Evolutionary conservation across 1,140 invertebrate species (phyloP), one percentile per base, ranked within the genome.

Genomic region (Oryzaephilus surinamensis): DNA sequence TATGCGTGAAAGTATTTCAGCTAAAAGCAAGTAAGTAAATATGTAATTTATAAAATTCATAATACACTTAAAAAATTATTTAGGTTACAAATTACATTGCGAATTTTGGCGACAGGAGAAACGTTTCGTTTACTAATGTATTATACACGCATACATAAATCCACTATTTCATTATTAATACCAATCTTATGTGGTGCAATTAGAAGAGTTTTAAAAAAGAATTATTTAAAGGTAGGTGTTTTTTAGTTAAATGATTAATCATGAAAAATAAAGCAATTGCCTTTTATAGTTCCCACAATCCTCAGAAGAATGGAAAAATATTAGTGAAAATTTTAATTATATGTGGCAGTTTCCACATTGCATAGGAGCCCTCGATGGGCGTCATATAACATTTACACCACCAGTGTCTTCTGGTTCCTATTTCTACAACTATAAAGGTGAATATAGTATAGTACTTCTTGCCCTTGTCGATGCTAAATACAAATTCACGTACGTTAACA

Each of bases 301-400:
- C 8, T 36, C 7, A 32, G 14, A 17, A 10, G 43, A 13, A 31
- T 58, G 53, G 49, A 20, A 33, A 36, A 28, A 31, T 23, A 57
- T 59, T 40, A 38, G 45, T 26, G 30, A 47, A 20, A 47, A 46
- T 14, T 62, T 54, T 50, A 10, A 45, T 21, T 26, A 28, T 16
- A 15, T 46, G 14, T 64, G 58, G 54, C 43, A 62, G 21, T 63
- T 67, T 43, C 64, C 63, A 24, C 51, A 64, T 47, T 66, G 63
- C 37, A 28, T 62, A 16, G 64, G 64, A n/a, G 57, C 58, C n/a
- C 46, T 69, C 11, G 65, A 67, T 51, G 62, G 63, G n/a, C 64
- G 62, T 34, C 63, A 67, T 37, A 48, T 66, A n/a, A 27, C 33
- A 18, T 61, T 67, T 24, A 35, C 46, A 21, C 46, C 46, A 18